Conservation (phyloP, 2,888 invertebrate species). For the Thera britannica region DNA sequence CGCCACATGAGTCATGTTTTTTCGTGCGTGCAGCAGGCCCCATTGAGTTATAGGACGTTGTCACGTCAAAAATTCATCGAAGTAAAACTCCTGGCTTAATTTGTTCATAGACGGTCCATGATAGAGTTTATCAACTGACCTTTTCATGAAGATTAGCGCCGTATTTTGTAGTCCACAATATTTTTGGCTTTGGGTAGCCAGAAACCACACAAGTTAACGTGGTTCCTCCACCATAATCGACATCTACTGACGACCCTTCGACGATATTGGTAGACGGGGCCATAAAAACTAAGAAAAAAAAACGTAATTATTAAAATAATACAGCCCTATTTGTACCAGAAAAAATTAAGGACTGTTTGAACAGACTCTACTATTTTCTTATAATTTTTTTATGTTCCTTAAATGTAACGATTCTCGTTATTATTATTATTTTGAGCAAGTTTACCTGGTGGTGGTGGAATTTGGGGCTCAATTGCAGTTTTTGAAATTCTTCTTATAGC, state of each 20-base stretch:
- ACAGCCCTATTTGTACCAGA: too few relatives aligned
- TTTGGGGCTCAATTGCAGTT: constrained; percentile 32
- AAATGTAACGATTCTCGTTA: too few relatives aligned
- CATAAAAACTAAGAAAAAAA: constrained; percentile 17
- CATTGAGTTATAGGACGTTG: too few relatives aligned
- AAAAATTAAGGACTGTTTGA: too few relatives aligned
- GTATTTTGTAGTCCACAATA: constrained; percentile 32
- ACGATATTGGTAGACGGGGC: constrained; percentile 21
- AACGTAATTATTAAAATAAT: neutral
- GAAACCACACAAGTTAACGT: constrained; percentile 35
- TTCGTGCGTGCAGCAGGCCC: too few relatives aligned
- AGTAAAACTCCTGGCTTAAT: too few relatives aligned
- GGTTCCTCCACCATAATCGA: constrained; percentile 25
- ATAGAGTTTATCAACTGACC: constrained; percentile 21
- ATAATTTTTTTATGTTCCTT: too few relatives aligned
- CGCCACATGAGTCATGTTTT: too few relatives aligned
- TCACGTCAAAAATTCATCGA: too few relatives aligned
- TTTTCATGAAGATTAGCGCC: constrained; percentile 7
- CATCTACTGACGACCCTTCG: constrained; percentile 21
- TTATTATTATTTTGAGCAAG: neutral
- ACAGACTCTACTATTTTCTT: too few relatives aligned
- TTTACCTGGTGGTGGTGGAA: constrained; percentile 25
- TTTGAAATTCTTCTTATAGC: constrained; percentile 32
- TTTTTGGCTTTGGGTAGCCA: constrained; percentile 37
- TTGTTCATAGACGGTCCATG: too few relatives aligned